Base-by-base conservation (phyloP, 2,113 vertebrate species). In the Chionomys nivalis region DNA sequence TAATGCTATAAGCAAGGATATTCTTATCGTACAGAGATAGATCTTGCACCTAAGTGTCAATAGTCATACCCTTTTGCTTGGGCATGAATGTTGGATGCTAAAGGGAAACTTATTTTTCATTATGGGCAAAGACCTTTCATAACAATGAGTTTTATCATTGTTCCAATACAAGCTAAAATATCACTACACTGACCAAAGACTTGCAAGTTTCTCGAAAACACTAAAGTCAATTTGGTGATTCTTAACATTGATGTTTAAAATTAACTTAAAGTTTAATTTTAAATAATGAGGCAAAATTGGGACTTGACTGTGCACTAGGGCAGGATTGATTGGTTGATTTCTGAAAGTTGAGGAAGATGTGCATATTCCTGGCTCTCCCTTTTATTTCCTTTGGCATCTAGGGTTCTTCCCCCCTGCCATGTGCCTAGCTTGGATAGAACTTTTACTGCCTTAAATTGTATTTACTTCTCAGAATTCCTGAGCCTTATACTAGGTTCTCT, bases 391-490 rank as follows among this genome's bases (percentile, higher is more conserved):
- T 91, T 95, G 81, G 85, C 90, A 95, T 70, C 36, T 12, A 87
- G 39, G 17, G 26, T 83, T 90, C 88, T 66, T 92, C 31, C 49
- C 21, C 23, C 79, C 75, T 93, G 86, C 92, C 26, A 83, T 93
- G 96, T 91, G 73, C 86, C 95, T 94, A 90, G 24, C 89, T 94
- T 91, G 92, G 85, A 91, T 44, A 89, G 73, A 97, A 96, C n/a
- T 96, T 98, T 95, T 96, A 97, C 89, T 95, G 94, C 95, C 94
- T 73, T 97, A 94, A 96, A 93, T 97, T 97, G 92, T 97, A 97
- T 96, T 97, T 97, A 97, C 97, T 97, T 95, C 97, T 97, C 96
- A 95, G 91, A 97, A 97, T 97, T 97, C 96, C 94, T 95, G 92
- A 96, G 93, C 86, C 92, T 96, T 96, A 95, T 97, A 96, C 93